Percentiles rank a stretch among this genome's conserved stretches.
Conservation (phyloP, 2,113 vertebrate genomes). For the Labrus mixtus region DNA sequence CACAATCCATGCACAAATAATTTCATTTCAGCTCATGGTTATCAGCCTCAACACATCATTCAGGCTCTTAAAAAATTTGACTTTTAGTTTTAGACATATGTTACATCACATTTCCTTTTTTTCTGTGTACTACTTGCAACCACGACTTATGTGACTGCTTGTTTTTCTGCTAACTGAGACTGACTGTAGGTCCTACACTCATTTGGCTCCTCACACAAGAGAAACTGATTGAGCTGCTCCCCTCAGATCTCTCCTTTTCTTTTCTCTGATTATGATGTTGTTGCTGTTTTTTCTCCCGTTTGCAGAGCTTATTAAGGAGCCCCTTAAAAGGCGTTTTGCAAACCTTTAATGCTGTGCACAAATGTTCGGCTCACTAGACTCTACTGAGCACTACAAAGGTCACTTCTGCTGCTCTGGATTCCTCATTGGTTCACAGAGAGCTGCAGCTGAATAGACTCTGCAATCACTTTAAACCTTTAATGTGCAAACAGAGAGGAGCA, state of each 20-base stretch:
- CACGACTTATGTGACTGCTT: background rate
- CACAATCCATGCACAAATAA: too few relatives aligned
- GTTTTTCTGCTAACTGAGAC: background rate
- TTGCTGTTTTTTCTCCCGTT: too few relatives aligned
- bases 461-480: constrained; percentile 1
- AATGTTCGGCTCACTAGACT: background rate
- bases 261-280: background rate
- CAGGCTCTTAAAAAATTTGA: too few relatives aligned
- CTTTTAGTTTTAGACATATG: too few relatives aligned
- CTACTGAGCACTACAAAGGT: background rate
- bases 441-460: constrained; percentile 20
- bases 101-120: too few relatives aligned
- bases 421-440: constrained; percentile 13
- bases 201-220: background rate
- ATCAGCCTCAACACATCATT: too few relatives aligned
- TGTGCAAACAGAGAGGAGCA: background rate
- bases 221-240: background rate
- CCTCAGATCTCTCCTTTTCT: too few relatives aligned
- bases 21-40: too few relatives aligned
- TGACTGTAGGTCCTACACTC: background rate
- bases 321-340: background rate
- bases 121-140: background rate
- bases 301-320: background rate
- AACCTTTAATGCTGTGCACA: background rate
- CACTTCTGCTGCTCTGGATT: background rate